These are phyloP conservation scores for Mythimna pallens DNA, from an alignment of 2,888 invertebrate genomes.

Conservation along the genomic window DNA sequence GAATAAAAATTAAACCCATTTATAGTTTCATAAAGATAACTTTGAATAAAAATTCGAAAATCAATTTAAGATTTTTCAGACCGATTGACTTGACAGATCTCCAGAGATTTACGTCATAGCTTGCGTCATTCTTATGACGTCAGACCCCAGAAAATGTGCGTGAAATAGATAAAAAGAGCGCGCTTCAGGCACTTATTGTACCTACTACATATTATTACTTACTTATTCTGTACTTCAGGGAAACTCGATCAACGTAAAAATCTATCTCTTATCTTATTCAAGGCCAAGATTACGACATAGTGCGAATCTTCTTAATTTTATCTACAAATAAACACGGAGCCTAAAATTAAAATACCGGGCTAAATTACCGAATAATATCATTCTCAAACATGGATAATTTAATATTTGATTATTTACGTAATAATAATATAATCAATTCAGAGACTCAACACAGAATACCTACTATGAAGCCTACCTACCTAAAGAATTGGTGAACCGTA, in stretches of 20 bases:
- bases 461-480: background rate
- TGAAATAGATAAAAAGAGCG: no score
- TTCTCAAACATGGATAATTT: background rate
- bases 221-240: background rate
- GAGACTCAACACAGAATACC: background rate
- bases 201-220: no score
- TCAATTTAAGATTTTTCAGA: no score
- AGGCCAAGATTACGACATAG: constrained; percentile 14
- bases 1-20: no score
- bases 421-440: background rate
- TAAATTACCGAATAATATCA: background rate
- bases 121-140: constrained; percentile 14
- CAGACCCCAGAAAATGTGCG: background rate
- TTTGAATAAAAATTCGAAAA: background rate
- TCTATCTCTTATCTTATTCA: constrained; percentile 9
- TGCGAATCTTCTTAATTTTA: background rate
- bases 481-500: background rate
- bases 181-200: background rate
- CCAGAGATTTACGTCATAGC: background rate
- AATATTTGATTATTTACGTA: background rate
- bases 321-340: background rate
- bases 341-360: background rate
- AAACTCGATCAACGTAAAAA: background rate
- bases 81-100: background rate
- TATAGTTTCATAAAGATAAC: no score